phyloP scores from a whole-genome alignment of 2,797 vertebrate species.

The Lepus oiostolus region DNA sequence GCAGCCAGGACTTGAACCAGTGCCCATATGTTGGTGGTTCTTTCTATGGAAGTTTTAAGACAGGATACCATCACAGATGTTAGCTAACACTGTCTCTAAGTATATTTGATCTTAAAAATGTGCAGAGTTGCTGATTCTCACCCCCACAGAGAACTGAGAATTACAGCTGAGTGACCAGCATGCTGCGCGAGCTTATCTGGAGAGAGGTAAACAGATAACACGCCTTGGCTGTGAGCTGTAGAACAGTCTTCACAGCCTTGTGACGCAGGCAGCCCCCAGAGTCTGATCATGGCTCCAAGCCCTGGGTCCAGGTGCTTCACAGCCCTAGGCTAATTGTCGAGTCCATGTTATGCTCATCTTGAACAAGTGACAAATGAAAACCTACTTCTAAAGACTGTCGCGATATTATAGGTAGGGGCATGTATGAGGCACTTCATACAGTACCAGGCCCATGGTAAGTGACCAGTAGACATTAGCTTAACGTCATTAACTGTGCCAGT shows the following conservation, averaged over 20 bases:
- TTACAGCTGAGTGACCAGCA: neutral
- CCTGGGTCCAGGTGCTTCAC: neutral
- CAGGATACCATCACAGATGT: neutral
- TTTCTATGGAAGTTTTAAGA: conserved; percentile 80
- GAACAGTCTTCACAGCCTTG: neutral
- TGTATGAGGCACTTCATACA: neutral
- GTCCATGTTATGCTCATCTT: neutral
- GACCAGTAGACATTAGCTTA: neutral
- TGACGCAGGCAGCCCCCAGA: neutral
- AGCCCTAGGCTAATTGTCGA: neutral
- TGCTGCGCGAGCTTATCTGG: neutral
- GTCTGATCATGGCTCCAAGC: neutral
- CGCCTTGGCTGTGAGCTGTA: neutral
- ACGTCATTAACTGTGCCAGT: neutral
- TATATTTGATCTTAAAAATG: conserved; percentile 73
- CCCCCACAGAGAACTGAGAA: conserved; percentile 46
- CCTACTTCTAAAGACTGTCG: conserved; percentile 4
- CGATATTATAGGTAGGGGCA: neutral
- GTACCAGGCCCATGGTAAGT: neutral
- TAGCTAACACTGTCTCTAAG: conserved; percentile 59
- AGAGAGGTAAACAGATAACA: neutral
- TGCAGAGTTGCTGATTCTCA: conserved; percentile 64
- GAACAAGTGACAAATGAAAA: neutral
- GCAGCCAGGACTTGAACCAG: no score
- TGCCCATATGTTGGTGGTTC: neutral